Evolutionary conservation across 2,797 vertebrate genomes (phyloP), one percentile per base, ranked within the genome.

Genomic region (Amblyraja radiata): DNA sequence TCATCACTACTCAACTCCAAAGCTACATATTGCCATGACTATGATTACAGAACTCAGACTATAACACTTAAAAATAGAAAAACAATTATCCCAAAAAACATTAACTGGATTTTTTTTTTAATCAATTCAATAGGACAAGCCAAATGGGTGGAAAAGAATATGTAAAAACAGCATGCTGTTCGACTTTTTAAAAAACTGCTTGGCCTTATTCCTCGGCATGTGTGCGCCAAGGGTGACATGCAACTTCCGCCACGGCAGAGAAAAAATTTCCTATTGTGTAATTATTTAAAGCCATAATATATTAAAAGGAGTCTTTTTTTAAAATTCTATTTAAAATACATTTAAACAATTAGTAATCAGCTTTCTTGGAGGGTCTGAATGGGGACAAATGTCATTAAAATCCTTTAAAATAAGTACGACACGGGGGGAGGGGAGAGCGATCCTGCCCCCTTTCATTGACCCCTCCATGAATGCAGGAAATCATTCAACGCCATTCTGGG

Each of bases 161-260:
- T 73, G 36, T 36, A 23, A 81, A 81, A 54, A 46, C 36, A 23
- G 39, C 32, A 58, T 54, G 2, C 54, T 77, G 6, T 36, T 71
- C 8, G 36, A 10, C 11, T 91, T 54, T 54, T 14, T 21, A 25
- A 36, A 0, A 36, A 39, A 0, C 18, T 32, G 9, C 90, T 65
- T n/a, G 23, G 21, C 32, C 14, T 25, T 6, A 25, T 91, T 74
- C 25, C 90, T 46, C 68, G 46, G 71, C 90, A 46, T 91, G 90
- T 74, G 68, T 74, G 65, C 68, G 65, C 90, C 11, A 74, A 74
- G 90, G 32, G 36, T 91, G 90, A 91, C 90, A 16, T 46, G 90
- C 21, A 91, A 74, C 90, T 91, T 91, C 90, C 90, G 68, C 90
- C 90, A 73, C 68, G 21, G 68, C 21, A 91, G 90, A 54, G 23